phyloP scores from a whole-genome alignment of 2,888 invertebrate genomes.

The Mamestra brassicae region DNA sequence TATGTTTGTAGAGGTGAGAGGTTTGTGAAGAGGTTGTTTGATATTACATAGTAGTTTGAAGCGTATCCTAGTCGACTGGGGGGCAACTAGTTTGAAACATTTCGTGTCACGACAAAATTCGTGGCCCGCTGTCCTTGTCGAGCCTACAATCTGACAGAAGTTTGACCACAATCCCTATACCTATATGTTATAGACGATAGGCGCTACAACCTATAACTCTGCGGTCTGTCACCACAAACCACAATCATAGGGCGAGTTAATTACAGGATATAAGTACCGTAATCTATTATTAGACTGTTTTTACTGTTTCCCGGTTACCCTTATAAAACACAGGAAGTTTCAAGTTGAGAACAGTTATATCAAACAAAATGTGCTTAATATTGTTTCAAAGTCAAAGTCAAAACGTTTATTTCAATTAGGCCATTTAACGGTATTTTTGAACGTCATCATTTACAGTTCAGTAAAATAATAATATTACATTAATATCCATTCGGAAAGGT shows the following conservation, averaged over 20 bases:
- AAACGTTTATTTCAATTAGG: no score
- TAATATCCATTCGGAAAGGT: no score
- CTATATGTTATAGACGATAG: slow-evolving; percentile 6
- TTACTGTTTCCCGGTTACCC: slow-evolving; percentile 28
- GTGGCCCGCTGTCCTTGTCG: not conserved
- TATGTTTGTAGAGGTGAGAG: no score
- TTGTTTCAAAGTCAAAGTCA: no score
- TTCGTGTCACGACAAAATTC: not conserved
- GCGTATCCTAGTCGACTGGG: not conserved
- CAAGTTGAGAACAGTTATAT: not conserved
- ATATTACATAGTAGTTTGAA: not conserved
- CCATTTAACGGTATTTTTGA: no score
- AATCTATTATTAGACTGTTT: slow-evolving; percentile 22
- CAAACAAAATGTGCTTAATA: not conserved
- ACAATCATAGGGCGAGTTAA: slow-evolving; percentile 42
- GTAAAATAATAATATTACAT: no score
- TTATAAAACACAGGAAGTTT: not conserved
- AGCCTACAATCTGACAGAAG: not conserved
- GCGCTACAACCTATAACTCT: not conserved
- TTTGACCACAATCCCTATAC: slow-evolving; percentile 4
- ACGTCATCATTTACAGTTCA: no score
- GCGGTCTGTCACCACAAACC: slow-evolving; percentile 52
- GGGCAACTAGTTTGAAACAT: not conserved
- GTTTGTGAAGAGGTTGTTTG: no score
- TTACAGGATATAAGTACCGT: slow-evolving; percentile 46